Base-by-base conservation (phyloP, 2,797 vertebrate species). In the Hippoglossus hippoglossus region DNA sequence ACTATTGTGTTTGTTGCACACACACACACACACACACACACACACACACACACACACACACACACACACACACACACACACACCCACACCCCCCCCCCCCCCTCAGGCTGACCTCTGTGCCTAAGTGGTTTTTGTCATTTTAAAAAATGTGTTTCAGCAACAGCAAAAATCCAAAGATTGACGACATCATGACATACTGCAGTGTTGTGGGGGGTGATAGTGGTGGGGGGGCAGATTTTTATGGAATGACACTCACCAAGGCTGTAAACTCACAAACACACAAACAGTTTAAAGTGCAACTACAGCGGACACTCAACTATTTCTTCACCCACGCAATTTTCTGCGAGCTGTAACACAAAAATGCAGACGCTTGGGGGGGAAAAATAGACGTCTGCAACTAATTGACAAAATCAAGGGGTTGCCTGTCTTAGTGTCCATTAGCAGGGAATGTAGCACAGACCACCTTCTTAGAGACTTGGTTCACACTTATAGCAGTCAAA, bases 381-480 rank as follows among this genome's bases (percentile, higher is more conserved):
- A 13, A 8, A 36, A 64, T 46, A 76, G 68, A 76, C 47, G 73
- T 71, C 82, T 90, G 87, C 75, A 88, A 75, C 85, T 87, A 89
- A 89, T 87, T 90, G 88, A 82, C 82, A 77, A 87, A 90, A 88
- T 87, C 87, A 87, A 84, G 87, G 76, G 81, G 76, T 82, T 77
- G 81, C 73, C 63, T 85, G 73, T 78, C 79, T 85, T 63, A 57
- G 80, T 73, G 82, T 86, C 83, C 82, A 88, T 89, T 88, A 91
- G 80, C 73, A 73, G 81, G 83, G 83, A 88, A 85, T 86, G 87
- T 15, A 66, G 77, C 64, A 6, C n/a, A 28, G 85, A 85, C 84
- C 87, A 88, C 85, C 85, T 80, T 80, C 78, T 46, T 52, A 18
- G 68, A 85, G 41, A 46, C 21, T 9, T 13, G 2, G 11, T 58